Percentiles rank a stretch among this genome's conserved stretches.
These are phyloP conservation scores for Cataglyphis cursor DNA, from an alignment of 2,888 invertebrate genomes.

Conservation along the genomic window DNA sequence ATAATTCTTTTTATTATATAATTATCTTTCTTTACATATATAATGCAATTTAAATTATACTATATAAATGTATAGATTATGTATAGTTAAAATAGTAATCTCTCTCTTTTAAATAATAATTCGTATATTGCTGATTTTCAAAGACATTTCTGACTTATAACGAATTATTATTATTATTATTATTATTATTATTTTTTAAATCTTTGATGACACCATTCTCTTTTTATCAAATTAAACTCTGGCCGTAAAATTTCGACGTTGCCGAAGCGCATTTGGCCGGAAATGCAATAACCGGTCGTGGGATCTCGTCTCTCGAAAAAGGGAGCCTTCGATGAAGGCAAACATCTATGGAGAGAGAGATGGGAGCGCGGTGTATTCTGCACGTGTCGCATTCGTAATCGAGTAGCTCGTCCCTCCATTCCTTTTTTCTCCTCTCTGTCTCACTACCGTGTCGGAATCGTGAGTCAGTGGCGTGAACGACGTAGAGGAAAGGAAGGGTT, in stretches of 20 bases:
- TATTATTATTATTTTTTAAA: background rate
- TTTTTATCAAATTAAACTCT: conserved; percentile 1
- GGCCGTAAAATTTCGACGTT: conserved; percentile 8
- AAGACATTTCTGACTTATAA: background rate
- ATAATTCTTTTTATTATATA: background rate
- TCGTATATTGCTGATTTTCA: background rate
- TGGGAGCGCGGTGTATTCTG: conserved; percentile 35
- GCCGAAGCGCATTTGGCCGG: conserved; percentile 9
- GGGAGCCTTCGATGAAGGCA: conserved; percentile 31
- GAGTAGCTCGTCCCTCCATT: conserved; percentile 22
- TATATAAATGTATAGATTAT: conserved; percentile 1
- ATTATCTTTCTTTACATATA: background rate
- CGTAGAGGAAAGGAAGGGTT: conserved; percentile 59
- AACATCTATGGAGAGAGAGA: conserved; percentile 18
- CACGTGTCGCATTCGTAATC: conserved; percentile 75
- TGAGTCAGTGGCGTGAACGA: conserved; percentile 66
- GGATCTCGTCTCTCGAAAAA: background rate
- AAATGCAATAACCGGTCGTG: conserved; percentile 39
- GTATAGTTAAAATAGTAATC: background rate
- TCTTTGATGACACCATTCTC: background rate
- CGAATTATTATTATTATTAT: background rate
- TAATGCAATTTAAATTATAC: background rate
- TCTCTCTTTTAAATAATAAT: background rate
- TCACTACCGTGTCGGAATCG: conserved; percentile 62
- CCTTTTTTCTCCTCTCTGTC: conserved; percentile 46